These are phyloP conservation scores for Dolichoris vasculosae DNA, from an alignment of 1,140 invertebrate species.

Conservation along the genomic window DNA sequence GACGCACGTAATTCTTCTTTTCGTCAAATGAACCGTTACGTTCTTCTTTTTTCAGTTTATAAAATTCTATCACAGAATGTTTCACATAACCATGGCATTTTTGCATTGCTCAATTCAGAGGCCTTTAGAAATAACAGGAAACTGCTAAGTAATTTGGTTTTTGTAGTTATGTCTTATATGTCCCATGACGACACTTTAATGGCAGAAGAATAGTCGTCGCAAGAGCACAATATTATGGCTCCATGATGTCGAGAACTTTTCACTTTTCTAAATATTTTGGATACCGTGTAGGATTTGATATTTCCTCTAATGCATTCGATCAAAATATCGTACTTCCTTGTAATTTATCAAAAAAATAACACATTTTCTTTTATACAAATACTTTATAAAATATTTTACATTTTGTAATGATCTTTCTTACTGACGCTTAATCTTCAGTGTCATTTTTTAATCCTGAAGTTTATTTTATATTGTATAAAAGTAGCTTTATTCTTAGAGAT, in stretches of 20 bases:
- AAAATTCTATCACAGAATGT: neutral
- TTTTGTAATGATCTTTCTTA: too few species aligned
- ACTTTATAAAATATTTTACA: too few species aligned
- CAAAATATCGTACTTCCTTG: too few species aligned
- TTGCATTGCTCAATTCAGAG: conserved; percentile 14
- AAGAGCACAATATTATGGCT: conserved; percentile 11
- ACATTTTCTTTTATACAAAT: too few species aligned
- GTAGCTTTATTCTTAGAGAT: too few species aligned
- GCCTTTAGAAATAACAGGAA: conserved; percentile 33
- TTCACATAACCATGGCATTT: neutral
- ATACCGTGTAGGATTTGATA: too few species aligned
- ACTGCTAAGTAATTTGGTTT: neutral
- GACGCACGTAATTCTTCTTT: neutral
- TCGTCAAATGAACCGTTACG: neutral
- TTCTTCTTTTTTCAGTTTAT: conserved; percentile 16
- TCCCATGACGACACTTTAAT: conserved; percentile 23
- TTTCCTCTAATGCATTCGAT: too few species aligned
- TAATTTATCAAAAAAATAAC: too few species aligned
- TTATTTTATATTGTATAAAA: too few species aligned
- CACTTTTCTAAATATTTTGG: conserved; percentile 28
- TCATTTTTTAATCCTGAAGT: too few species aligned
- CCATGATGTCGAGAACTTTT: neutral
- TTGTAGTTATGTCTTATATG: neutral
- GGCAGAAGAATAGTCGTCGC: neutral
- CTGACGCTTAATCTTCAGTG: too few species aligned